Evolutionary conservation across 2,797 vertebrate species (phyloP).

Genomic region (Catharus ustulatus): DNA sequence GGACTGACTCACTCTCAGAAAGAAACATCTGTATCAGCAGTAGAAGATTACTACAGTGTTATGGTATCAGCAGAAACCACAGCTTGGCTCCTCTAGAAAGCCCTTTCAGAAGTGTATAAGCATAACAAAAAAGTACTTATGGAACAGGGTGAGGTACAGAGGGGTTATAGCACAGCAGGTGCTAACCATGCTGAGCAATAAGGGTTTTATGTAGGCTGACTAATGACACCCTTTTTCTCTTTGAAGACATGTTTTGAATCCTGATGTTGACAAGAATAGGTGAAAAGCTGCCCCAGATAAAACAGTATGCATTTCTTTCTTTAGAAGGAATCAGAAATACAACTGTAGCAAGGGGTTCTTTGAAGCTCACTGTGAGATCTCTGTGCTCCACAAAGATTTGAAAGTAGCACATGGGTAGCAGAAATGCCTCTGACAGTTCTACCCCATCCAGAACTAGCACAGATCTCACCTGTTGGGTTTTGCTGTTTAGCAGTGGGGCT

Average conservation of each 20-base stretch:
- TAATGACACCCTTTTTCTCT: background rate
- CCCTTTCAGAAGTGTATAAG: background rate
- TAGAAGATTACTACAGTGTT: background rate
- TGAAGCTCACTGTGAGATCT: background rate
- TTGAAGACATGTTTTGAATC: background rate
- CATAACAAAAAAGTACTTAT: background rate
- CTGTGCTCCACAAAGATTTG: background rate
- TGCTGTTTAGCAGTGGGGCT: background rate
- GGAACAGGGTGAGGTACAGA: background rate
- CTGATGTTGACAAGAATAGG: background rate
- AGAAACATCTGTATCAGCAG: background rate
- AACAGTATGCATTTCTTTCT: background rate
- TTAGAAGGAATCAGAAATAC: background rate
- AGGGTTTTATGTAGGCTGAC: background rate
- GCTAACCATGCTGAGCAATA: background rate
- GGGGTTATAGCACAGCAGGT: background rate
- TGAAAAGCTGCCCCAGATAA: background rate
- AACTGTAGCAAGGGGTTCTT: background rate
- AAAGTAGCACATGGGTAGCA: background rate
- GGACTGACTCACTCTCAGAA: background rate
- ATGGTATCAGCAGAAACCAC: background rate
- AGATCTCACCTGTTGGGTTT: background rate
- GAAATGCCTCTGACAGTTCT: background rate
- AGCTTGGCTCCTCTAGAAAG: background rate
- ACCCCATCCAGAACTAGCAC: fast-evolving